Percentiles rank a stretch among this genome's conserved stretches.
These are phyloP conservation scores for Catagonus wagneri DNA, from an alignment of 2,113 vertebrate genomes.

Conservation along the genomic window DNA sequence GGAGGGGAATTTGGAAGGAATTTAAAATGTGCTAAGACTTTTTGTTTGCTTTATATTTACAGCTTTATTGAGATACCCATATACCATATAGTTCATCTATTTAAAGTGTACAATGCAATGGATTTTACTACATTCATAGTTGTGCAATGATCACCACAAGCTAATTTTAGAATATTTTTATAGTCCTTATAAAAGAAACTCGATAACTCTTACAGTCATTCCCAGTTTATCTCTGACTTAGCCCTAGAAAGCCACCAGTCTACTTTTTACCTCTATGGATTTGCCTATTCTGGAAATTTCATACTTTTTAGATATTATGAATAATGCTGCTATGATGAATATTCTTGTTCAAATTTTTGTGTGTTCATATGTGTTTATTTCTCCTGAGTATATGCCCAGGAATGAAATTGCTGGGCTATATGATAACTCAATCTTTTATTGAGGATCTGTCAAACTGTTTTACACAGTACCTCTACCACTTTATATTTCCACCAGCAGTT, in stretches of 20 bases:
- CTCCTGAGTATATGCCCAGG: neutral
- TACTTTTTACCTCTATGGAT: neutral
- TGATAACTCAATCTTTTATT: neutral
- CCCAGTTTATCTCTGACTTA: neutral
- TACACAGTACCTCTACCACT: neutral
- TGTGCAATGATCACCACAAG: no score
- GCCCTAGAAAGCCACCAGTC: neutral
- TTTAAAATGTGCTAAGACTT: neutral
- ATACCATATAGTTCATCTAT: neutral
- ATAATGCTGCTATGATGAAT: neutral
- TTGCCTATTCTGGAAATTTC: no score
- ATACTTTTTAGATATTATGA: neutral
- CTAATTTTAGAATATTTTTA: neutral
- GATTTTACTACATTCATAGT: no score
- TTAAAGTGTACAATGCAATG: neutral
- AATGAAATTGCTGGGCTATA: neutral
- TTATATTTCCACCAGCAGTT: neutral
- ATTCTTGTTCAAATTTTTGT: neutral
- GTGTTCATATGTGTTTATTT: neutral
- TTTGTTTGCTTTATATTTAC: neutral
- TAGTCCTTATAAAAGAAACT: neutral
- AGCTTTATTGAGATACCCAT: neutral
- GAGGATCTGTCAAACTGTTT: no score
- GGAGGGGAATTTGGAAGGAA: neutral
- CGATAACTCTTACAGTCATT: neutral